phyloP scores from a whole-genome alignment of 2,797 vertebrate genomes.

The Enteromius thamalakanensis region DNA sequence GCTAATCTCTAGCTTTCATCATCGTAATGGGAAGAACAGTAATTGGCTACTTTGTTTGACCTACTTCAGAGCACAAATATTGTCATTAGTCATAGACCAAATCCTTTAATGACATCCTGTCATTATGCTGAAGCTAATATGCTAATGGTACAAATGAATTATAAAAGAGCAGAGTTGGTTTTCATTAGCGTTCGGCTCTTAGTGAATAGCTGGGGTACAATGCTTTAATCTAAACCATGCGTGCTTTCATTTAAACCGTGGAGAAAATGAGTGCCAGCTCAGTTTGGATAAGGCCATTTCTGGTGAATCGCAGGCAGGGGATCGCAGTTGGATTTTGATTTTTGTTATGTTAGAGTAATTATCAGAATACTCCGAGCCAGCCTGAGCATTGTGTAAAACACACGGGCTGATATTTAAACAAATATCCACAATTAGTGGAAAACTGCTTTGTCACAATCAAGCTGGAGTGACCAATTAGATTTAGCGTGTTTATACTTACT shows the following conservation, averaged over 20 bases:
- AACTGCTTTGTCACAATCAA: slow-evolving; percentile 53
- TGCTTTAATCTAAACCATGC: slow-evolving; percentile 61
- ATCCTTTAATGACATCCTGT: slow-evolving; percentile 65
- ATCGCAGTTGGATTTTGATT: slow-evolving; percentile 59
- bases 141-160: slow-evolving; percentile 67
- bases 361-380: slow-evolving; percentile 53
- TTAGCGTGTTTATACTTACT: slow-evolving; percentile 40
- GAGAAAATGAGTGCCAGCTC: slow-evolving; percentile 62
- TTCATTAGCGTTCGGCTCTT: slow-evolving; percentile 50
- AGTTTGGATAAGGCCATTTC: slow-evolving; percentile 61
- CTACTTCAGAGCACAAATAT: slow-evolving; percentile 58
- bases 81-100: slow-evolving; percentile 63
- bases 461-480: slow-evolving; percentile 44
- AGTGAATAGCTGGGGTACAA: slow-evolving; percentile 52
- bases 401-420: slow-evolving; percentile 55
- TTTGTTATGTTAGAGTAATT: slow-evolving; percentile 63
- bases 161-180: slow-evolving; percentile 63
- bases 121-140: slow-evolving; percentile 64
- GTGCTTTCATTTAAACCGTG: slow-evolving; percentile 56
- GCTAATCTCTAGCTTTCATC: slow-evolving; percentile 56
- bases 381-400: slow-evolving; percentile 50
- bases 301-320: slow-evolving; percentile 57
- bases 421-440: slow-evolving; percentile 54
- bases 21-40: slow-evolving; percentile 48
- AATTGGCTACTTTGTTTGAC: slow-evolving; percentile 56